Evolutionary conservation across 2,113 vertebrate species (phyloP).

Genomic region (Barnardius zonarius): DNA sequence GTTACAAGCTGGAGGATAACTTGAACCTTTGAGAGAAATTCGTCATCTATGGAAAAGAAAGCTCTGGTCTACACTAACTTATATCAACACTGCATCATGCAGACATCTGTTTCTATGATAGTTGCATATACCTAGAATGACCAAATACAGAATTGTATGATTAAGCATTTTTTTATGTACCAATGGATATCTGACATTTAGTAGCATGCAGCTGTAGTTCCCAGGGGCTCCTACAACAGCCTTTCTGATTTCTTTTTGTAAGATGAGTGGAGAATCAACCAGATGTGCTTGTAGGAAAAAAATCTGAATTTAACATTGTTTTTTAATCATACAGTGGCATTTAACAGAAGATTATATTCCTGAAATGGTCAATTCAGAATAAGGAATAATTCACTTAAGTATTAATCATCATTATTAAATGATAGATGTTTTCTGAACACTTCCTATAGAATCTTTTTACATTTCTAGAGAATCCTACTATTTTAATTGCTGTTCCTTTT

Average conservation of each 20-base stretch:
- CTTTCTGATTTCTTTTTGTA: not conserved
- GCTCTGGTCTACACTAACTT: not conserved
- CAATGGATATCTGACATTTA: not conserved
- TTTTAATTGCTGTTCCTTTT: not conserved
- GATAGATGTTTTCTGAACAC: not conserved
- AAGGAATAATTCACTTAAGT: not conserved
- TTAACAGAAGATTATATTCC: not conserved
- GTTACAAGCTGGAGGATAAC: not conserved
- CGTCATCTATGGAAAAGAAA: not conserved
- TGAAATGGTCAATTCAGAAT: not conserved
- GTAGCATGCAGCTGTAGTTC: not conserved
- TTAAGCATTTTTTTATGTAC: not conserved
- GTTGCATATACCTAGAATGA: not conserved
- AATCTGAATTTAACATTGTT: not conserved
- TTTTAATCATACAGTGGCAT: not conserved
- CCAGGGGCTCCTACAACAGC: not conserved
- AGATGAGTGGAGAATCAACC: not conserved
- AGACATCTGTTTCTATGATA: not conserved
- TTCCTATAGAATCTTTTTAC: not conserved
- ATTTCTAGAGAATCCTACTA: not conserved
- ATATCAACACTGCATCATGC: not conserved
- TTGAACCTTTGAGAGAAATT: not conserved
- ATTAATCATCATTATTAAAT: not conserved
- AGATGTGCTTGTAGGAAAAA: not conserved
- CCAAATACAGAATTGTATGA: not conserved